Percentiles rank a stretch among this genome's conserved stretches.
phyloP scores from a whole-genome alignment of 2,113 vertebrate genomes.

The Dryoscopus gambensis region DNA sequence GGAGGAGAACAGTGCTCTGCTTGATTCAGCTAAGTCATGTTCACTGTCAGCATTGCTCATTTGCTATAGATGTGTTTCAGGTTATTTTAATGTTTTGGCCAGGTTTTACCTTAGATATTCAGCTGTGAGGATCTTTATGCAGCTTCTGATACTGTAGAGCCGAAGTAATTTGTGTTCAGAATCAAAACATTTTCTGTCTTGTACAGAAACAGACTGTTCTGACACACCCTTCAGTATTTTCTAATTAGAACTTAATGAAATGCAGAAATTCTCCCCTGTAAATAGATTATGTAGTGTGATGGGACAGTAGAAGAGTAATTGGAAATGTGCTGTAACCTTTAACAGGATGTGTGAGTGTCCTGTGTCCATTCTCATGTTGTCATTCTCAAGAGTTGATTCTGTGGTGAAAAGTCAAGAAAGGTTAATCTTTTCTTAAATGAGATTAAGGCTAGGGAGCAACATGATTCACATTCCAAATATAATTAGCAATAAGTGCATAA shows the following conservation, averaged over 20 bases:
- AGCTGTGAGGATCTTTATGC: neutral
- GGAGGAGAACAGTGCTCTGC: neutral
- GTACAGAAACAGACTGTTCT: neutral
- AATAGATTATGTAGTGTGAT: neutral
- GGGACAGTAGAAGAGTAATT: neutral
- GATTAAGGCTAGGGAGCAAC: conserved; percentile 6
- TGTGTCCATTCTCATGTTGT: neutral
- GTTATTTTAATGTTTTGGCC: neutral
- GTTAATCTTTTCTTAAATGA: conserved; percentile 49
- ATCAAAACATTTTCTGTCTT: neutral
- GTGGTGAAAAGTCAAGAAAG: conserved; percentile 46
- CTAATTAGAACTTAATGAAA: neutral
- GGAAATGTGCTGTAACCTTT: neutral
- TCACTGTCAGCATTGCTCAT: neutral
- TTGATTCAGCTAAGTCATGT: neutral
- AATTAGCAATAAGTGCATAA: neutral
- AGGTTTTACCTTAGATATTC: neutral
- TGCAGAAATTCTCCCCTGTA: neutral
- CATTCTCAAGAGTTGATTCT: conserved; percentile 4
- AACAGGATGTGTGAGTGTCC: neutral
- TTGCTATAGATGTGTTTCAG: neutral
- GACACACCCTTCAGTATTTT: neutral
- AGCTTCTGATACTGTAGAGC: neutral
- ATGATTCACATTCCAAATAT: neutral
- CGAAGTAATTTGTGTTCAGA: neutral